Percentiles rank a stretch among this genome's conserved stretches.
phyloP scores from a whole-genome alignment of 1,140 invertebrate genomes.

The Drosophila miranda region DNA sequence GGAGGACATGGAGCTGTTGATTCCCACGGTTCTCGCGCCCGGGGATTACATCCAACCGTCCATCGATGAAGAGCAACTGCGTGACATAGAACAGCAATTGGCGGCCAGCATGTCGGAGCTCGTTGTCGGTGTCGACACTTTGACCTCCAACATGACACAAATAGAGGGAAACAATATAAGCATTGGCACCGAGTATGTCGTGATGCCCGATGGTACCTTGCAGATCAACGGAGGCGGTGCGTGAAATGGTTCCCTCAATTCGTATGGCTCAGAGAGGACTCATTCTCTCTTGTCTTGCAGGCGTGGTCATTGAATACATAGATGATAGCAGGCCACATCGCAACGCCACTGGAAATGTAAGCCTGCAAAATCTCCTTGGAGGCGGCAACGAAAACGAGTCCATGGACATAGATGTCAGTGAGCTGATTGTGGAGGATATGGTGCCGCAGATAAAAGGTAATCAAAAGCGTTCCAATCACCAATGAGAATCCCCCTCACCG shows the following conservation, averaged over 20 bases:
- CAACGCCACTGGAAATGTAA: conserved; percentile 27
- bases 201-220: conserved; percentile 69
- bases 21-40: conserved; percentile 60
- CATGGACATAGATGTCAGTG: conserved; percentile 64
- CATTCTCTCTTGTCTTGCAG: conserved; percentile 7
- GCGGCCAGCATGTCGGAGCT: conserved; percentile 29
- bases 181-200: conserved; percentile 70
- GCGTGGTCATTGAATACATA: conserved; percentile 67
- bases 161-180: conserved; percentile 49
- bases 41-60: conserved; percentile 56
- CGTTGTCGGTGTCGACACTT: background rate
- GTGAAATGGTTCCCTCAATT: conserved; percentile 2
- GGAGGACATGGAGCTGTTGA: conserved; percentile 64
- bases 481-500: no score
- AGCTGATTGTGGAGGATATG: conserved; percentile 55
- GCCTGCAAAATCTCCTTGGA: conserved; percentile 45
- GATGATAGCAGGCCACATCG: conserved; percentile 50
- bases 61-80: conserved; percentile 51
- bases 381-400: conserved; percentile 18
- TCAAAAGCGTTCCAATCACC: background rate
- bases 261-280: no score
- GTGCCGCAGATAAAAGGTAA: conserved; percentile 42
- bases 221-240: conserved; percentile 64
- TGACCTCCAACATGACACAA: conserved; percentile 20
- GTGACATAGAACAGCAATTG: conserved; percentile 57